These are phyloP conservation scores for Aporophyla nigra DNA, from an alignment of 2,888 invertebrate genomes.

Conservation along the genomic window DNA sequence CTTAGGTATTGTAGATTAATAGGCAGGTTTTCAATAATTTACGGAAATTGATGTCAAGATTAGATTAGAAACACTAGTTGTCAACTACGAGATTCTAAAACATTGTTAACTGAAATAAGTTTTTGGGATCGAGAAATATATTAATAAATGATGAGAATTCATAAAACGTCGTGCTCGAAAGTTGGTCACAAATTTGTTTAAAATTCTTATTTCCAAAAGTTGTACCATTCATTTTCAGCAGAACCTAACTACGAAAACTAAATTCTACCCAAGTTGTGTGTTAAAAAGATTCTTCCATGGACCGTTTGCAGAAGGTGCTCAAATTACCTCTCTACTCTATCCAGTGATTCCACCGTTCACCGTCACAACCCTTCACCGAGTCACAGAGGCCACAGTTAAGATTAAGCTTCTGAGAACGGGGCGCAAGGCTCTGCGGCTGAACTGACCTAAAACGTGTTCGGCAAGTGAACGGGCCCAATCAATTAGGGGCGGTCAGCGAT, in stretches of 20 bases:
- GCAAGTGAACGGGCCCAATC: conserved; percentile 88
- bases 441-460: conserved; percentile 89
- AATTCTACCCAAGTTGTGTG: not conserved
- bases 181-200: not conserved
- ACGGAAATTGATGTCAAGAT: not conserved
- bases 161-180: not conserved
- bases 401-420: conserved; percentile 46
- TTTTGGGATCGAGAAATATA: not conserved
- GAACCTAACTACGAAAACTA: not conserved
- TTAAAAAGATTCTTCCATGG: not conserved
- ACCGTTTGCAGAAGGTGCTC: not conserved
- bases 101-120: not conserved
- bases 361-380: conserved; percentile 1
- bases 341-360: not conserved
- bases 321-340: not conserved
- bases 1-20: not conserved
- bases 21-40: not conserved
- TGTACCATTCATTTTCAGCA: not conserved
- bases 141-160: not conserved
- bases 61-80: not conserved
- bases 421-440: conserved; percentile 85
- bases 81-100: conserved; percentile 2
- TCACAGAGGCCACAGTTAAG: conserved; percentile 11
- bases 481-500: conserved; percentile 91
- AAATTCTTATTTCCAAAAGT: conserved; percentile 5